A percentile compares a stretch with the other conserved stretches of the same genome.
These are phyloP conservation scores for Lagocephalus sceleratus DNA, from an alignment of 2,797 vertebrate species.

Conservation along the genomic window DNA sequence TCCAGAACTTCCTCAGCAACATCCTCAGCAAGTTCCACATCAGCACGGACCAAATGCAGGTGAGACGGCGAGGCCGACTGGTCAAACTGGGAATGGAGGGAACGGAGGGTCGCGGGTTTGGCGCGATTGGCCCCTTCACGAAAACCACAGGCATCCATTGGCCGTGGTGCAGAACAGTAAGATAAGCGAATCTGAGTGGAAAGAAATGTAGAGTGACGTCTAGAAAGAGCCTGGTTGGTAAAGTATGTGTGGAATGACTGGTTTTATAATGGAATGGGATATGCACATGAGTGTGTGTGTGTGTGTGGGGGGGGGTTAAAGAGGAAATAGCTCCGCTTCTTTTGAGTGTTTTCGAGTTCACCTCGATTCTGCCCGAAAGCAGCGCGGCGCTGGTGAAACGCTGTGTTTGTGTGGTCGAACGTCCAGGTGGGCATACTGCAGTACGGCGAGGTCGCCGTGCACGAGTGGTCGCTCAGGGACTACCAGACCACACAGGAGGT, in stretches of 20 bases:
- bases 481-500: conserved; percentile 85
- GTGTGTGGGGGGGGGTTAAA: conserved; percentile 57
- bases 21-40: conserved; percentile 94
- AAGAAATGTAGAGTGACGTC: conserved; percentile 39
- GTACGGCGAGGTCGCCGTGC: conserved; percentile 86
- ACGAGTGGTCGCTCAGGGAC: conserved; percentile 89
- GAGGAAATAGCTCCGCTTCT: conserved; percentile 75
- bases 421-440: conserved; percentile 89
- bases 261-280: conserved; percentile 50
- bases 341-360: conserved; percentile 5
- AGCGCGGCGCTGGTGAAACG: conserved; percentile 18
- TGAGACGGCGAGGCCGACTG: conserved; percentile 41
- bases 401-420: conserved; percentile 18
- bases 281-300: conserved; percentile 2
- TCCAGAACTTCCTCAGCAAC: conserved; percentile 94
- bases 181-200: conserved; percentile 43
- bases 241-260: conserved; percentile 52
- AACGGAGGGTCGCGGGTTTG: conserved; percentile 49
- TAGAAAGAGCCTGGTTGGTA: conserved; percentile 43
- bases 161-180: conserved; percentile 28
- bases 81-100: conserved; percentile 49
- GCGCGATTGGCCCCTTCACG: conserved; percentile 25
- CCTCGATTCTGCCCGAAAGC: background rate
- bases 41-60: conserved; percentile 94
- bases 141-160: conserved; percentile 31